phyloP scores from a whole-genome alignment of 1,140 invertebrate genomes.

The Medauroidea extradentata region DNA sequence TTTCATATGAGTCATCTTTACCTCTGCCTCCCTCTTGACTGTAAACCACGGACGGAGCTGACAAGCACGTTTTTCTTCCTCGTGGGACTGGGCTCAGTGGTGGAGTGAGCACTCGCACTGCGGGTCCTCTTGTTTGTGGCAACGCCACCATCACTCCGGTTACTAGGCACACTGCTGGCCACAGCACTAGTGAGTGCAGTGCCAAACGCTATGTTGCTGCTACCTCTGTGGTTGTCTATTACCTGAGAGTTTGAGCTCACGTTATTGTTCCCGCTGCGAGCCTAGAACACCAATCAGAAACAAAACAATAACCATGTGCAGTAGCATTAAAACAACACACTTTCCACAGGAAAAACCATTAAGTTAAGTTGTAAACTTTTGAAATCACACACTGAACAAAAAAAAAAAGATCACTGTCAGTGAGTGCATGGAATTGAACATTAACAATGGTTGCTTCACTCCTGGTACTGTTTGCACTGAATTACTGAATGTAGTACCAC shows the following conservation, averaged over 20 bases:
- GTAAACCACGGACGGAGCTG: constrained; percentile 8
- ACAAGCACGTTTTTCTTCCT: constrained; percentile 9
- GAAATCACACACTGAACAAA: too few species aligned
- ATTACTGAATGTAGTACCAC: too few species aligned
- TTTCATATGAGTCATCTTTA: neutral
- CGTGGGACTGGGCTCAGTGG: constrained; percentile 7
- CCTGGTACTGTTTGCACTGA: too few species aligned
- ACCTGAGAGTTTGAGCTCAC: constrained; percentile 3
- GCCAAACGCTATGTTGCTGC: neutral
- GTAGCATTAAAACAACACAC: neutral
- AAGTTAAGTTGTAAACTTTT: neutral
- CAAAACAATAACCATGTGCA: too few species aligned
- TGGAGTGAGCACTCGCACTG: neutral
- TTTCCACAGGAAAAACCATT: neutral
- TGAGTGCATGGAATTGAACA: too few species aligned
- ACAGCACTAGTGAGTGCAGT: neutral
- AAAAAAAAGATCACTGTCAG: too few species aligned
- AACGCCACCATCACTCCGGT: neutral
- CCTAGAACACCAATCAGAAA: neutral
- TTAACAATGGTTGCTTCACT: too few species aligned
- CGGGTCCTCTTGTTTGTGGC: neutral
- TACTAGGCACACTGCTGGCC: neutral
- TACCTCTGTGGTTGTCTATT: neutral
- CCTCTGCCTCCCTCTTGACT: constrained; percentile 2
- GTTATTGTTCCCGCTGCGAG: constrained; percentile 12